Base-by-base conservation (phyloP, 2,113 vertebrate species). In the Pelvicachromis taeniatus region DNA sequence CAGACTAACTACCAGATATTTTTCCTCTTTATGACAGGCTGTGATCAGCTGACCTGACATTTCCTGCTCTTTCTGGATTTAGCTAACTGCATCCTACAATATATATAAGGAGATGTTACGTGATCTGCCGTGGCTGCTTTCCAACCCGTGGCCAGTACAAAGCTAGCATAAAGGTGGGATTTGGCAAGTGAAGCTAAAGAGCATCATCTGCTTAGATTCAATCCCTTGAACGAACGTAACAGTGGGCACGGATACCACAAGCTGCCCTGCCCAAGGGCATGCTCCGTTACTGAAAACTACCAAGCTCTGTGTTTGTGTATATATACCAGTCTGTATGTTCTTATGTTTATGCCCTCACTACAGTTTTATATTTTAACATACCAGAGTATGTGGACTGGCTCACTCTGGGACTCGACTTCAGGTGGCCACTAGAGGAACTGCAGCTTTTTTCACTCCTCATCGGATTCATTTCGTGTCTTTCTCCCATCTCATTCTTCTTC, bases 351-450 rank as follows among this genome's bases (percentile, higher is more conserved):
- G 8, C 16, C 58, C 4, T 6, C 29, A 11, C 29, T 61, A 33
- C 19, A 33, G 58, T 19, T 61, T 31, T 8, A 33, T 33, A 61
- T 61, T 61, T 61, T 61, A 33, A 61, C 0, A 31, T 33, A 29
- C 9, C 16, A 19, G 14, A 16, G 16, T 61, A 0, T 59, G 17
- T 0, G 26, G 26, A 29, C 23, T 0, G 13, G 26, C 55, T 58
- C 13, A 29, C 26, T 31, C 17, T 17, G 4, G 26, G 7, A 17
- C 26, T 31, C 56, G 31, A 14, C 56, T 9, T 59, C 56, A 4
- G n/a, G n/a, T n/a, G n/a, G n/a, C n/a, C n/a, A n/a, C n/a, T n/a
- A n/a, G n/a, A n/a, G n/a, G n/a, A n/a, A n/a, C n/a, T n/a, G n/a
- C n/a, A n/a, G n/a, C n/a, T n/a, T n/a, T n/a, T n/a, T n/a, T n/a